Evolutionary conservation across 2,888 invertebrate species (phyloP).

Genomic region (Parnassius apollo): DNA sequence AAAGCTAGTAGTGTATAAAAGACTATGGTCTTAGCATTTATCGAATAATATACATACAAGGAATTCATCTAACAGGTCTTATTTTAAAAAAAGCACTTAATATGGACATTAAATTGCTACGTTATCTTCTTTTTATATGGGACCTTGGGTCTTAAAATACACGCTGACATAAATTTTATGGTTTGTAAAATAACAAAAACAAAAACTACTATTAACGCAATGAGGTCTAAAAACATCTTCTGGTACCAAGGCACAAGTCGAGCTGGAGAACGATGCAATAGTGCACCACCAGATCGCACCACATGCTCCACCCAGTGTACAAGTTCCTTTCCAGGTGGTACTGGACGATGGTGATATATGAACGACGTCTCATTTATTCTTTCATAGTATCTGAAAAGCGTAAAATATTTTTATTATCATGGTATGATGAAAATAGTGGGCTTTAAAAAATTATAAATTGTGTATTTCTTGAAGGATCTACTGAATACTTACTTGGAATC

Average conservation of each 20-base stretch:
- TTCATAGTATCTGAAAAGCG: constrained; percentile 43
- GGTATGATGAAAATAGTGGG: not conserved
- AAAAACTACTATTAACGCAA: constrained; percentile 30
- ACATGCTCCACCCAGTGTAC: constrained; percentile 58
- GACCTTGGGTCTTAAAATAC: no score
- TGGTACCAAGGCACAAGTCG: constrained; percentile 48
- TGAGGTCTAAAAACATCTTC: constrained; percentile 50
- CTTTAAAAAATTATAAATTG: not conserved
- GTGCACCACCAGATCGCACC: constrained; percentile 48
- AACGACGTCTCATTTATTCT: constrained; percentile 43
- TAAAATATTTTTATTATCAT: no score
- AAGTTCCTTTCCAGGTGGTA: constrained; percentile 43
- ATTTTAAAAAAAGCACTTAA: no score
- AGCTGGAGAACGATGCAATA: constrained; percentile 50
- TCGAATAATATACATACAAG: no score
- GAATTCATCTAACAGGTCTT: no score
- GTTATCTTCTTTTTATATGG: no score
- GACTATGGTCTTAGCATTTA: no score
- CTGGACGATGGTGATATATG: constrained; percentile 36
- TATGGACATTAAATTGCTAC: no score
- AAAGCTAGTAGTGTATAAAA: no score
- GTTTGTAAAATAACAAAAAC: not conserved
- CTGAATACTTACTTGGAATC: constrained; percentile 37
- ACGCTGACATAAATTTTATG: not conserved
- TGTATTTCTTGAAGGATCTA: no score